A percentile compares a stretch with the other conserved stretches of the same genome.
Evolutionary conservation across 2,888 invertebrate species (phyloP).

Genomic region (Halocaridina rubra): DNA sequence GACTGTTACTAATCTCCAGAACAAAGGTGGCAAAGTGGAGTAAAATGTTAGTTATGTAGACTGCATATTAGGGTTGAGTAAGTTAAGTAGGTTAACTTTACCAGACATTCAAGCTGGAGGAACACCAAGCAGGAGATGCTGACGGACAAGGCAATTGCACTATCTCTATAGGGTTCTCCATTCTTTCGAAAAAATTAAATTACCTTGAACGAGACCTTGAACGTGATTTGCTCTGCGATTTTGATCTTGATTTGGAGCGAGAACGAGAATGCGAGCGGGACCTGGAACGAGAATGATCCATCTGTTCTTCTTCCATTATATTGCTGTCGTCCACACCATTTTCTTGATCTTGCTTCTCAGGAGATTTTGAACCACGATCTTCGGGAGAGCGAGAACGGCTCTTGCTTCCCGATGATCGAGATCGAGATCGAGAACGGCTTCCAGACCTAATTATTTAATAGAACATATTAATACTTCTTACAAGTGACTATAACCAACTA

Average conservation of each 20-base stretch:
- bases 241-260: conserved; percentile 9
- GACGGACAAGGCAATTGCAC: not conserved
- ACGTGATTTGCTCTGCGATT: conserved; percentile 45
- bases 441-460: too few species aligned
- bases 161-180: not conserved
- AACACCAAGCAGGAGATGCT: too few species aligned
- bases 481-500: too few species aligned
- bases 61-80: too few species aligned
- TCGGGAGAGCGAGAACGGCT: conserved; percentile 37
- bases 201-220: conserved; percentile 58
- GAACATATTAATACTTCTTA: too few species aligned
- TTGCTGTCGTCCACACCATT: conserved; percentile 29
- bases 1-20: too few species aligned
- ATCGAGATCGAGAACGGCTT: conserved; percentile 22
- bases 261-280: conserved; percentile 11
- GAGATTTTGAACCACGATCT: conserved; percentile 27
- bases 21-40: too few species aligned
- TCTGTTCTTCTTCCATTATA: not conserved
- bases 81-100: too few species aligned
- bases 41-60: too few species aligned
- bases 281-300: not conserved
- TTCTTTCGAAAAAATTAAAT: not conserved
- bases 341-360: conserved; percentile 26
- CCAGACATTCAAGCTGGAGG: too few species aligned
- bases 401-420: conserved; percentile 42